phyloP scores from a whole-genome alignment of 2,888 invertebrate genomes.

The Metalampra italica region DNA sequence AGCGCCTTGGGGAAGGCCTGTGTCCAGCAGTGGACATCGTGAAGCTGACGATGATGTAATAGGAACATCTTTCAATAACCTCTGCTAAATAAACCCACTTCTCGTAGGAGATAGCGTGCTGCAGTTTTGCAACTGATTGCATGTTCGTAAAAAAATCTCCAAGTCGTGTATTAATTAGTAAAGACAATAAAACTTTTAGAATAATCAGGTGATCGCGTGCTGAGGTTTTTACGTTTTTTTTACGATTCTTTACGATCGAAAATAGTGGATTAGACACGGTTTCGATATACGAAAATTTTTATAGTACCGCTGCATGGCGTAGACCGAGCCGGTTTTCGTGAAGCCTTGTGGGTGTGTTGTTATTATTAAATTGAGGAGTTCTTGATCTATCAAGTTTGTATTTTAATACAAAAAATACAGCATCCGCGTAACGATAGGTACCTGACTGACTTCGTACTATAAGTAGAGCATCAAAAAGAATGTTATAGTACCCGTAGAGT shows the following conservation, averaged over 20 bases:
- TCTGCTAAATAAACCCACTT: no score
- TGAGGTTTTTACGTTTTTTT: slow-evolving; percentile 9
- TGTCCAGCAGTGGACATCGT: no score
- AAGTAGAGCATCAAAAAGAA: no score
- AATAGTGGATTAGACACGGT: slow-evolving; percentile 38
- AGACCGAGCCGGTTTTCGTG: slow-evolving; percentile 26
- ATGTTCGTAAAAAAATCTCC: slow-evolving; percentile 11
- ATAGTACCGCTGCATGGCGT: slow-evolving; percentile 24
- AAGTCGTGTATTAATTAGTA: slow-evolving; percentile 29
- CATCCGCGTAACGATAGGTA: no score
- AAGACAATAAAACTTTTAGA: slow-evolving; percentile 34
- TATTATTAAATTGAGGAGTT: not conserved
- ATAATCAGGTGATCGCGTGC: slow-evolving; percentile 33
- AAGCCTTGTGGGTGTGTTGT: slow-evolving; percentile 15
- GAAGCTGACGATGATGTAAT: no score
- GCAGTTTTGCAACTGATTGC: slow-evolving; percentile 9
- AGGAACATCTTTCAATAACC: no score
- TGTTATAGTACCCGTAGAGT: no score
- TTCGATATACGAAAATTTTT: slow-evolving; percentile 18
- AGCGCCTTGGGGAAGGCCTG: no score
- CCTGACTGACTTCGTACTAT: no score
- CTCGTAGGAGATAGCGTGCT: not conserved
- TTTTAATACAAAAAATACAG: no score
- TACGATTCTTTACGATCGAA: slow-evolving; percentile 31
- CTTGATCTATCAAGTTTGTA: no score